phyloP scores from a whole-genome alignment of 1,140 invertebrate species.

The Drosophila eugracilis region DNA sequence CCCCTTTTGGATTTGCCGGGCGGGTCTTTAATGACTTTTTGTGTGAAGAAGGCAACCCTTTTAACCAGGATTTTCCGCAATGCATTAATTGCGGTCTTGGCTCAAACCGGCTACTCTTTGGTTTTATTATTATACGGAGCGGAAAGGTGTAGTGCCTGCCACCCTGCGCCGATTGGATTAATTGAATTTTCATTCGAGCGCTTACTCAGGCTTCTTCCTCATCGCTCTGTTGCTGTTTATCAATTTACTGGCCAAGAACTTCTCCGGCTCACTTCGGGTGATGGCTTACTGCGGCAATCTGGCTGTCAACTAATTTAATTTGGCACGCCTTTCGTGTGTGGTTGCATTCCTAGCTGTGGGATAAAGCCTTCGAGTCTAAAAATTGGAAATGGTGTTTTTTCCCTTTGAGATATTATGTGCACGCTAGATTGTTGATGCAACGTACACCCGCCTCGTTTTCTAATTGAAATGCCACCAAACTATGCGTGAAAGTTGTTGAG shows the following conservation, averaged over 20 bases:
- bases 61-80: slow-evolving; percentile 41
- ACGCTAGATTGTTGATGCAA: neutral
- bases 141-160: slow-evolving; percentile 27
- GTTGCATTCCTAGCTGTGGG: slow-evolving; percentile 32
- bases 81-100: slow-evolving; percentile 53
- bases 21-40: slow-evolving; percentile 56
- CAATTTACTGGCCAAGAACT: slow-evolving; percentile 9
- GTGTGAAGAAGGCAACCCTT: slow-evolving; percentile 47
- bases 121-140: slow-evolving; percentile 25
- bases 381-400: neutral
- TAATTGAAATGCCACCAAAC: slow-evolving; percentile 72
- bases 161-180: slow-evolving; percentile 62
- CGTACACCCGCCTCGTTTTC: slow-evolving; percentile 14
- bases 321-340: slow-evolving; percentile 28
- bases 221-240: neutral
- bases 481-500: slow-evolving; percentile 63
- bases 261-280: slow-evolving; percentile 7
- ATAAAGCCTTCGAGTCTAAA: too few species aligned
- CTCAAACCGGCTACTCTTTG: slow-evolving; percentile 19
- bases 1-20: slow-evolving; percentile 58
- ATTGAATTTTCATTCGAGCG: slow-evolving; percentile 71
- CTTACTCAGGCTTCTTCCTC: neutral
- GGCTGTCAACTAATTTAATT: slow-evolving; percentile 76
- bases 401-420: neutral
- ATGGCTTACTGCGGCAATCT: slow-evolving; percentile 45